Evolutionary conservation across 2,797 vertebrate species (phyloP).

Genomic region (Gorsachius magnificus): DNA sequence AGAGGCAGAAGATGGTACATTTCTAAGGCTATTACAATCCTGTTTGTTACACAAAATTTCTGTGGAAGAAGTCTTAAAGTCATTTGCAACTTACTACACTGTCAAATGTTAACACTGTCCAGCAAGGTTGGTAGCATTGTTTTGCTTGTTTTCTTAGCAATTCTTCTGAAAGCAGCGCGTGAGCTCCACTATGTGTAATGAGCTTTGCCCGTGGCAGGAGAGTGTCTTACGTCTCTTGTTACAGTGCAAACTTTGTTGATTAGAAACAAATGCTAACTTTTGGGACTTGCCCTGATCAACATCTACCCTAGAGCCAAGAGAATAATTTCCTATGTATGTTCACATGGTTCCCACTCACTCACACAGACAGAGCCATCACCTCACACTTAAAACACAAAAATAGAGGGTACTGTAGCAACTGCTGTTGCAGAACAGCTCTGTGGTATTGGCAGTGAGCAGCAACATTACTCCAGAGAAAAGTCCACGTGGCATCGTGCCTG

Average conservation of each 20-base stretch:
- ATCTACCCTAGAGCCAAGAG: neutral
- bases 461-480: neutral
- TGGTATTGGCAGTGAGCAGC: neutral
- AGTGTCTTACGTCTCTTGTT: conserved; percentile 1
- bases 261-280: conserved; percentile 24
- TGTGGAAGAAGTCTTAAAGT: neutral
- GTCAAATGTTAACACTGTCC: neutral
- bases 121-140: neutral
- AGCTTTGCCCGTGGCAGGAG: neutral
- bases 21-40: neutral
- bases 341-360: neutral
- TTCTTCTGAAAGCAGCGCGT: neutral
- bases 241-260: neutral
- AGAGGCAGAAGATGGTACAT: neutral
- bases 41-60: neutral
- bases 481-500: neutral
- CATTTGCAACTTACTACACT: neutral
- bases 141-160: neutral
- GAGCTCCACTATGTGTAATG: neutral
- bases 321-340: neutral
- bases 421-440: neutral
- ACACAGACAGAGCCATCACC: neutral
- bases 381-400: neutral
- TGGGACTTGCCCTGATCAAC: neutral
- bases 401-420: neutral